These are phyloP conservation scores for Syrphus vitripennis DNA, from an alignment of 2,888 invertebrate species.

Conservation along the genomic window DNA sequence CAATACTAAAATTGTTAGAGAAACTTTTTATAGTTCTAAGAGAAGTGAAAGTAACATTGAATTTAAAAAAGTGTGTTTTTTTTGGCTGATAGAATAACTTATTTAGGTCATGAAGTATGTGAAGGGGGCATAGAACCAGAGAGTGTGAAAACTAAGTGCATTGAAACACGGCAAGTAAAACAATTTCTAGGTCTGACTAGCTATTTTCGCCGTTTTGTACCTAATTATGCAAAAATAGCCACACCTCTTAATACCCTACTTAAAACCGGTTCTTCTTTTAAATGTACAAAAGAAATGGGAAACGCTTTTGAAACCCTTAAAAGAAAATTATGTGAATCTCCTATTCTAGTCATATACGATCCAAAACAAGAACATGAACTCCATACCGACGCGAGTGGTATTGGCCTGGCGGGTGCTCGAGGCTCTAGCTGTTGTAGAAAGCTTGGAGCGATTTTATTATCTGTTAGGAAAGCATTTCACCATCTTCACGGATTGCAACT, in stretches of 20 bases:
- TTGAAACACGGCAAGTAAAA: not conserved
- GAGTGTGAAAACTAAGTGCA: not conserved
- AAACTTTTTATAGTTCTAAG: not conserved
- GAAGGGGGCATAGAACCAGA: not conserved
- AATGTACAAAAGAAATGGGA: not conserved
- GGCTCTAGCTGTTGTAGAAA: slow-evolving; percentile 43
- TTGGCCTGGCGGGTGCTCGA: slow-evolving; percentile 39
- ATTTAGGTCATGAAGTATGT: not conserved
- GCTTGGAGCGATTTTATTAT: slow-evolving; percentile 55
- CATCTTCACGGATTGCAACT: slow-evolving; percentile 51
- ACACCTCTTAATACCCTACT: not conserved
- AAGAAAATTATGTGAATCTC: not conserved
- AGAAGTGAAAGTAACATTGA: not conserved
- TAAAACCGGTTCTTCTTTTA: not conserved
- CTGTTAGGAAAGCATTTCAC: slow-evolving; percentile 43
- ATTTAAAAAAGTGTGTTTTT: not conserved
- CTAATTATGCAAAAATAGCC: slow-evolving; percentile 1
- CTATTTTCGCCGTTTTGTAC: slow-evolving; percentile 6
- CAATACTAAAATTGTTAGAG: not conserved
- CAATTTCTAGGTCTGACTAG: not conserved
- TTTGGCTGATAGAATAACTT: not conserved
- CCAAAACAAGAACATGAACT: slow-evolving; percentile 32
- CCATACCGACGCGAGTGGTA: slow-evolving; percentile 41
- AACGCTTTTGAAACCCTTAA: not conserved
- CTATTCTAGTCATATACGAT: slow-evolving; percentile 33